Base-by-base conservation (phyloP, 2,888 invertebrate species). In the Cerceris rybyensis region DNA sequence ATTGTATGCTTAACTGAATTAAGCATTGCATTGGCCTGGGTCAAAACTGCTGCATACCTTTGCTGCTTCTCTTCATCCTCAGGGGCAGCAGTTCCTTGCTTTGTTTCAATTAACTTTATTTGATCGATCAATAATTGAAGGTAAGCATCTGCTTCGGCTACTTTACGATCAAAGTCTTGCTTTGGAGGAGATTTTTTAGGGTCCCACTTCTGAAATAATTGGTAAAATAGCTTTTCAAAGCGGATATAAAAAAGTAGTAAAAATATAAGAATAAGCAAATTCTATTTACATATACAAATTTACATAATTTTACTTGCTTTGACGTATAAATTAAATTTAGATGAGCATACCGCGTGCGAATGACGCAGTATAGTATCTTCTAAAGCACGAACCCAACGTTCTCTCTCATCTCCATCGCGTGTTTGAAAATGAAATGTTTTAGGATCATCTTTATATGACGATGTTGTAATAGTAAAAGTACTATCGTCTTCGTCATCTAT, bases 381-480 rank as follows among this genome's bases (percentile, higher is more conserved):
- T 78, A 99, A 93, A 55, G 98, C 97, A 54, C 97, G 95, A 72
- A 99, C 97, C 99, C 99, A 99, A 85, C 96, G 96, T 92, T 99
- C 99, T 66, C 99, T 94, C 92, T 99, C 99, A 69, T 97, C 97
- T 13, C 96, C 96, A 93, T 99, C 98, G 86, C 98, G 95, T 17
- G 99, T 99, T 95, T 99, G 99, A 93, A 99, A 98, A 93, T 99
- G 99, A 93, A 99, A 99, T 13, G 98, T 98, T 93, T 99, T 99
- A 88, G 98, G 98, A 93, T 99, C 99, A 64, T 99, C 99, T 71
- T 92, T 92, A 57, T 88, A 90, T 13, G 92, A 92, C 4, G 92
- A 91, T 9, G 92, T 92, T 6, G 98, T 99, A 89, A 99, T 98
- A 63, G 99, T 99, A 93, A 99, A 99, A 6, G 99, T 99, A 90